Percentiles rank a stretch among this genome's conserved stretches.
Evolutionary conservation across 2,797 vertebrate species (phyloP).

Genomic region (Enteromius paludinosus): DNA sequence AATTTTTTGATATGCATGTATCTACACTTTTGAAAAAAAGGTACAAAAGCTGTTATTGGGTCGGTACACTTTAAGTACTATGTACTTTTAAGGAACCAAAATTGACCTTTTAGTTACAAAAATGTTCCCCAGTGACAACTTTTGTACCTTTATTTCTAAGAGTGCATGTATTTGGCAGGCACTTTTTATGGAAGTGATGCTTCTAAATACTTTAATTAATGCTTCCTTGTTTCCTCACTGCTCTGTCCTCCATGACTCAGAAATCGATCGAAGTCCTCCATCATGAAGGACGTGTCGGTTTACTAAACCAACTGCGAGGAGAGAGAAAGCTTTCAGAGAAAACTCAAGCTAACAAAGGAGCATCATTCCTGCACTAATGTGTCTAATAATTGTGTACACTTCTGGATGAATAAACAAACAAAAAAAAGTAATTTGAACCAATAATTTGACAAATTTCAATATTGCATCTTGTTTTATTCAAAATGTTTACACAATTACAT

Average conservation of each 20-base stretch:
- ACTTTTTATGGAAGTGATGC: not conserved
- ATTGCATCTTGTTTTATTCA: slow-evolving; percentile 2
- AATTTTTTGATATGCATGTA: no score
- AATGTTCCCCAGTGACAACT: no score
- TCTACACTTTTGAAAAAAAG: no score
- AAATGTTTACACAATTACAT: not conserved
- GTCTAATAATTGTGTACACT: not conserved
- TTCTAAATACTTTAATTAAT: not conserved
- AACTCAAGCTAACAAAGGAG: not conserved
- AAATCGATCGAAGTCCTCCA: not conserved
- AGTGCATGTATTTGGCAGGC: not conserved
- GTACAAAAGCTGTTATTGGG: no score
- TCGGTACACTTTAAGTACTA: no score
- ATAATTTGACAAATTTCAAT: not conserved
- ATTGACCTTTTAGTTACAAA: no score
- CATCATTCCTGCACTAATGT: not conserved
- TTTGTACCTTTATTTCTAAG: no score
- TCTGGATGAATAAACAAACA: not conserved
- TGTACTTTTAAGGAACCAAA: no score
- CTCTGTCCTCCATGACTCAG: not conserved
- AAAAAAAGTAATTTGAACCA: not conserved
- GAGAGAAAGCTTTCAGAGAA: not conserved
- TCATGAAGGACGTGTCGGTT: not conserved
- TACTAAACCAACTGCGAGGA: not conserved
- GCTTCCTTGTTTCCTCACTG: not conserved